phyloP scores from a whole-genome alignment of 2,797 vertebrate genomes.

The Lagocephalus sceleratus region DNA sequence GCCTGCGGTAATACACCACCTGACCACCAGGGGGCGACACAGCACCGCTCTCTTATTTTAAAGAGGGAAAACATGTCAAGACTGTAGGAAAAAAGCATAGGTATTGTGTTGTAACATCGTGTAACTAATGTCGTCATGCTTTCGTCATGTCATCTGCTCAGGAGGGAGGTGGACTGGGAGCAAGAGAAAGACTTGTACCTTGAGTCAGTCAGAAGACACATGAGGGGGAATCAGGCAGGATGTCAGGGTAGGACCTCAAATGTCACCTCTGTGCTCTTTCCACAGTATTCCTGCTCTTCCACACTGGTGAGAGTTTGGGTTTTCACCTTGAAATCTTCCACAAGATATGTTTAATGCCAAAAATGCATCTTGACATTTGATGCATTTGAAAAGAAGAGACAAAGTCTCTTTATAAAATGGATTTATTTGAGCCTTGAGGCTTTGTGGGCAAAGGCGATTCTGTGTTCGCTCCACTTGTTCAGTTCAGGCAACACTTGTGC shows the following conservation, averaged over 20 bases:
- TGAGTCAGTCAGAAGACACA: constrained; percentile 53
- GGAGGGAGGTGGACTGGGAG: constrained; percentile 58
- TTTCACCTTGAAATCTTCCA: too few species aligned
- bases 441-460: too few species aligned
- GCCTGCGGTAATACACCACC: constrained; percentile 21
- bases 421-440: too few species aligned
- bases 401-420: too few species aligned
- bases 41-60: constrained; percentile 1
- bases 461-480: too few species aligned
- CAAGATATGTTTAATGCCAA: too few species aligned
- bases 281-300: background rate
- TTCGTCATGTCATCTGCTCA: constrained; percentile 37
- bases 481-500: too few species aligned
- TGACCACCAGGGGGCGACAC: constrained; percentile 33
- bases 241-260: constrained; percentile 63
- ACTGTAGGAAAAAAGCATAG: background rate
- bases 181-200: constrained; percentile 59
- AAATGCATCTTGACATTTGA: too few species aligned
- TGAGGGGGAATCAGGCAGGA: constrained; percentile 43
- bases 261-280: background rate
- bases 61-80: background rate
- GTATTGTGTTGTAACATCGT: background rate
- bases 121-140: background rate
- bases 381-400: too few species aligned
- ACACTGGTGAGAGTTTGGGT: too few species aligned